Evolutionary conservation across 2,888 invertebrate species (phyloP), one percentile per base, ranked within the genome.

Genomic region (Amphipyra berbera): DNA sequence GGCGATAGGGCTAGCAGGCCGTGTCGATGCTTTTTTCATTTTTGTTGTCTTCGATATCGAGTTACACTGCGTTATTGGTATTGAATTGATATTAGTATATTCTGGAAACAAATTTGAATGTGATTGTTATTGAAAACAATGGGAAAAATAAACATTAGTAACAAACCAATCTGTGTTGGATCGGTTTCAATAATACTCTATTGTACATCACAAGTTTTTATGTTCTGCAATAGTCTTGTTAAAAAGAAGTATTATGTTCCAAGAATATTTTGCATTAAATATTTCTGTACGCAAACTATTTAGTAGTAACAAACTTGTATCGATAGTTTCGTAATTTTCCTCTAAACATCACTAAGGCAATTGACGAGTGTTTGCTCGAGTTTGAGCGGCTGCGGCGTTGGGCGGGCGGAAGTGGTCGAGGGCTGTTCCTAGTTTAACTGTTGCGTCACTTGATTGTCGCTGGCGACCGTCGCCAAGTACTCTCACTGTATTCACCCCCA

Each of bases 351-450:
- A 82, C 92, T 93, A 90, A 66, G 81, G 87, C 89, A 92, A 93
- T 92, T 90, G 91, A 88, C 82, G 84, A 90, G 88, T 92, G 92
- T 94, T 93, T 93, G 93, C 86, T 85, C 84, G 89, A 93, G 92
- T 93, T 93, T 89, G 90, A 90, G 88, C 88, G 88, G 88, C 84
- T 82, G 85, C 82, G 87, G 87, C 83, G 77, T 78, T 86, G 87
- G 88, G 85, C 81, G 86, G 86, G 84, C 90, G 92, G 94, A 93
- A 91, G 91, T 89, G 91, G 91, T 90, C 88, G 91, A 89, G 91
- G 88, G 88, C 86, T 86, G 90, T 83, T 84, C 87, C 87, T 86
- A 89, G 88, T 90, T 89, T 91, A 94, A 93, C 94, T 94, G 93
- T 94, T 94, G 93, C 94, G 87, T 89, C 89, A 84, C 83, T 89